A percentile compares a stretch with the other conserved stretches of the same genome.
These are phyloP conservation scores for Spialia ferax DNA, from an alignment of 2,888 invertebrate genomes.

Conservation along the genomic window DNA sequence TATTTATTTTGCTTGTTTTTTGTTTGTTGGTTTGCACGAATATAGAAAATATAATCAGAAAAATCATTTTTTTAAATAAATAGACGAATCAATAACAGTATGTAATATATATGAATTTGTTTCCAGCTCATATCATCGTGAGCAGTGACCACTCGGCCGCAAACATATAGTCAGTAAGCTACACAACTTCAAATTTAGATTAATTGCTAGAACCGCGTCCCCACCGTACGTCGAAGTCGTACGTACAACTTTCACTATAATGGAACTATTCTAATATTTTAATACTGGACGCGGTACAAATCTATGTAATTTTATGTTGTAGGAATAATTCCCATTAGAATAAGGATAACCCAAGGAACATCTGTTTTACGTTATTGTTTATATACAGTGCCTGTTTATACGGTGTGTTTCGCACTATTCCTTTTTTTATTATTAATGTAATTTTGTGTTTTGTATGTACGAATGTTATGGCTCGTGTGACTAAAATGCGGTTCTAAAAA, in stretches of 20 bases:
- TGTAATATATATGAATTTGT: not conserved
- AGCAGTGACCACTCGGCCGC: constrained; percentile 83
- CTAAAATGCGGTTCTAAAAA: constrained; percentile 13
- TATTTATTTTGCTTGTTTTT: constrained; percentile 57
- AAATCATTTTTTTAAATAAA: no score
- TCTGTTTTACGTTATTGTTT: constrained; percentile 65
- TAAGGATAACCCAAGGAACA: constrained; percentile 75
- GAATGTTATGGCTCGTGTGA: constrained; percentile 32
- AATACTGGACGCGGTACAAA: constrained; percentile 55
- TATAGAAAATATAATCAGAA: no score
- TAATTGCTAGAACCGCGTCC: constrained; percentile 59
- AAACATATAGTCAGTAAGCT: constrained; percentile 77
- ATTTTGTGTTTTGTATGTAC: constrained; percentile 14
- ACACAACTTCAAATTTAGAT: constrained; percentile 74
- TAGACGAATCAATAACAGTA: no score
- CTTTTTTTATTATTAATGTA: constrained; percentile 33
- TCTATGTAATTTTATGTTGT: constrained; percentile 75
- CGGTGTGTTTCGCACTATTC: constrained; percentile 10
- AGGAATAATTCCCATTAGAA: constrained; percentile 76
- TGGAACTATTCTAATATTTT: constrained; percentile 29
- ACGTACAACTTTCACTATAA: constrained; percentile 16
- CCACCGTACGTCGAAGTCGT: not conserved
- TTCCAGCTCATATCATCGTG: constrained; percentile 86
- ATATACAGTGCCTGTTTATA: constrained; percentile 55
- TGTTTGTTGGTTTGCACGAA: constrained; percentile 20